phyloP scores from a whole-genome alignment of 2,113 vertebrate species.

The Cebidichthys violaceus region DNA sequence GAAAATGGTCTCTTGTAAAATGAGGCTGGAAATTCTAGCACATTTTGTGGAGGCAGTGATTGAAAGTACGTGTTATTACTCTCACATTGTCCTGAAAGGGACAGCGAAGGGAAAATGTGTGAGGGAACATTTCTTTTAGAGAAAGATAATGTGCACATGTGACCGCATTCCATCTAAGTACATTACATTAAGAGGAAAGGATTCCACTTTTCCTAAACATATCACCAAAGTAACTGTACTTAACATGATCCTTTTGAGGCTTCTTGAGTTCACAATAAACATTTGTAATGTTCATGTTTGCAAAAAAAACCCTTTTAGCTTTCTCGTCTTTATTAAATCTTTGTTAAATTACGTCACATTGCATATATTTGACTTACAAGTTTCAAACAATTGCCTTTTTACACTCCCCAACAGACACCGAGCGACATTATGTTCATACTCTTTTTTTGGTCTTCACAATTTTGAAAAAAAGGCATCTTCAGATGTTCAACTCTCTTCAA shows the following conservation, averaged over 20 bases:
- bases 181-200: neutral
- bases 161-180: neutral
- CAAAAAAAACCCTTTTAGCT: too few relatives aligned
- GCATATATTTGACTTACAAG: neutral
- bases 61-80: constrained; percentile 29
- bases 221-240: neutral
- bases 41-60: constrained; percentile 37
- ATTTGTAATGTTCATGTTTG: neutral
- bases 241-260: neutral
- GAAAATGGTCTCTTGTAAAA: constrained; percentile 25
- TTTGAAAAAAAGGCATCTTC: neutral
- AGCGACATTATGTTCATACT: neutral
- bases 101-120: neutral
- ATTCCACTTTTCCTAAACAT: neutral
- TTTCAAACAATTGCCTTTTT: neutral
- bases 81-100: constrained; percentile 9
- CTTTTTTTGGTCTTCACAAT: neutral
- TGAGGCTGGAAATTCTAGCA: constrained; percentile 7
- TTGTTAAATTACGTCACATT: neutral
- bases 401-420: neutral
- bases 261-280: neutral
- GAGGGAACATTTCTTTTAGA: neutral
- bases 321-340: too few relatives aligned
- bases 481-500: too few relatives aligned
- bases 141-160: constrained; percentile 5